Base-by-base conservation (phyloP, 2,113 vertebrate genomes). In the Peromyscus polionotus region DNA sequence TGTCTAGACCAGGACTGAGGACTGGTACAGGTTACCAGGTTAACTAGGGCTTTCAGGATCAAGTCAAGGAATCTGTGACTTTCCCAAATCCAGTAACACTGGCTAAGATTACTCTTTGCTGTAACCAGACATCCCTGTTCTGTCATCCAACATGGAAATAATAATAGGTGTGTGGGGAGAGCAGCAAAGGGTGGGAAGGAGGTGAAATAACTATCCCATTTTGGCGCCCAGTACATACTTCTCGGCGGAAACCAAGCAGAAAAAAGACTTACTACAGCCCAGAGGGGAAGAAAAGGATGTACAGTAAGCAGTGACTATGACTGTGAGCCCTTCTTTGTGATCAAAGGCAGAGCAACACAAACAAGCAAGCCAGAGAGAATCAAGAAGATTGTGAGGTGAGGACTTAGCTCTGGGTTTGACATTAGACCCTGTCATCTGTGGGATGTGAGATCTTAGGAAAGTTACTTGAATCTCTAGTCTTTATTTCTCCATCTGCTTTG, bases 311-410 rank as follows among this genome's bases (percentile, higher is more conserved):
- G 72, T 88, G 93, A 68, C 61, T 57, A 0, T 77, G 63, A 80
- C 90, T 57, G 19, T 0, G 4, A 59, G 93, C 68, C 73, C 54
- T 83, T 59, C 73, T 79, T 31, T n/a, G 2, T 26, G 42, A 8
- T 57, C n/a, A 42, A 72, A 65, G 59, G 89, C 65, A 81, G 88
- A 94, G 95, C 65, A 95, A 26, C 14, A 59, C 7, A 72, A n/a
- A 8, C 6, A 3, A 3, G 17, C 6, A 1, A 39, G 88, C 93
- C 45, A 59, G 7, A 67, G 36, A 92, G 70, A 72, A 90, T 51
- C 48, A 95, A 65, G 81, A 95, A 65, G 81, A 88, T 73, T 7
- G 1, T 79, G 93, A 54, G 81, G 7, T 88, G 68, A 84, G 84
- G 73, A 79, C 68, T 57, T 84, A 0, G 4, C 75, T 84, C 80